Evolutionary conservation across 2,797 vertebrate species (phyloP).

Genomic region (Lepus oiostolus): DNA sequence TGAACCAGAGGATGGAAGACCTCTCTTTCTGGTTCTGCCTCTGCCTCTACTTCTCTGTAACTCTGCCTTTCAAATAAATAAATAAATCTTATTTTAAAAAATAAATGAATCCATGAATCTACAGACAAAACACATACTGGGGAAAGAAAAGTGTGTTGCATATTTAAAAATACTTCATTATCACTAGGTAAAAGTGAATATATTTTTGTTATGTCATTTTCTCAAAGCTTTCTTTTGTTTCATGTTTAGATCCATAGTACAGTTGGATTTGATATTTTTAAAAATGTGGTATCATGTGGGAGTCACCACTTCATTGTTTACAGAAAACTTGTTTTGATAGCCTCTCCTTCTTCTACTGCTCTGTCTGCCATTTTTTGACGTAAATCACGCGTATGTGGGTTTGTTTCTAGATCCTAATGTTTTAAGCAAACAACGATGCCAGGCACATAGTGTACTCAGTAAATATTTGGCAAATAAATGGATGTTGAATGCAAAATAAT

Average conservation of each 20-base stretch:
- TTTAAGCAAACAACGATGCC: not conserved
- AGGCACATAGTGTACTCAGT: not conserved
- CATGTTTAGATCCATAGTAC: not conserved
- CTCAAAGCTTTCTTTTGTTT: not conserved
- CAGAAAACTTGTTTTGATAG: slow-evolving; percentile 1
- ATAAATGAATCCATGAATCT: no score
- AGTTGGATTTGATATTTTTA: not conserved
- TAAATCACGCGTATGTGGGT: not conserved
- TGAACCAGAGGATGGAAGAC: no score
- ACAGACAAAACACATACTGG: no score
- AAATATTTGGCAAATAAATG: not conserved
- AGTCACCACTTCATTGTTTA: not conserved
- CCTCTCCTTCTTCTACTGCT: not conserved
- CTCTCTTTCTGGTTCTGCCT: no score
- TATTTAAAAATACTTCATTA: slow-evolving; percentile 45
- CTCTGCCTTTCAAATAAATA: no score
- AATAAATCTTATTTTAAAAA: no score
- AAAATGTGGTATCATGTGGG: not conserved
- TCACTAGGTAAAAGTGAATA: not conserved
- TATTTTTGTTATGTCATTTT: not conserved
- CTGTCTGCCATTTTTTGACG: not conserved
- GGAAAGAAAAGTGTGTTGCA: no score
- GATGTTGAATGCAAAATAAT: not conserved
- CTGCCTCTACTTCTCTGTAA: no score
- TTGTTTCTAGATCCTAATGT: not conserved